phyloP scores from a whole-genome alignment of 2,888 invertebrate species.

The Aplocera efformata region DNA sequence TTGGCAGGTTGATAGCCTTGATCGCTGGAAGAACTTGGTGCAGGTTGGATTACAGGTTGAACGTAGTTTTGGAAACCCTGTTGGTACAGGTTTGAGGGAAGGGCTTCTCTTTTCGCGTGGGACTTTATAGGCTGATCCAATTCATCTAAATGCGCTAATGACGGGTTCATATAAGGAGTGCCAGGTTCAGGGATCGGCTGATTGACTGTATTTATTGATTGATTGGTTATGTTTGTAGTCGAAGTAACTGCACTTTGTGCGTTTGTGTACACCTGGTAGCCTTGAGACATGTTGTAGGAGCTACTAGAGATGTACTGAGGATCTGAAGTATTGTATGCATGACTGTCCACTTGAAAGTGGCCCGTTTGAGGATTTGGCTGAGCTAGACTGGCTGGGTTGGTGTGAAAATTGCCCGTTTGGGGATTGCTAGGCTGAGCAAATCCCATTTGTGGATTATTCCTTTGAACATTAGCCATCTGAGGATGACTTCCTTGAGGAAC shows the following conservation, averaged over 20 bases:
- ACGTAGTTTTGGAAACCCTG: slow-evolving; percentile 34
- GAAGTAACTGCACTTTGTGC: slow-evolving; percentile 42
- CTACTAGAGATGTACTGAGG: slow-evolving; percentile 45
- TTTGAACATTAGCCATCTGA: not conserved
- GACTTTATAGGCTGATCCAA: slow-evolving; percentile 69
- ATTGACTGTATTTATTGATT: not conserved
- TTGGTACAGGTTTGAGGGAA: slow-evolving; percentile 40
- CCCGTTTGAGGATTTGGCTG: too few relatives aligned
- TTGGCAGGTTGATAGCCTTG: slow-evolving; percentile 38
- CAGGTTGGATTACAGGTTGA: slow-evolving; percentile 17
- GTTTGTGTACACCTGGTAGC: slow-evolving; percentile 50
- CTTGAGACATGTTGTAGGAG: slow-evolving; percentile 47
- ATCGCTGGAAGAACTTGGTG: slow-evolving; percentile 28
- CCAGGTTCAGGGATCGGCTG: slow-evolving; percentile 24
- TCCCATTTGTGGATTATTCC: too few relatives aligned
- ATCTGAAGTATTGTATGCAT: slow-evolving; percentile 35
- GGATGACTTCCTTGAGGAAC: slow-evolving; percentile 2
- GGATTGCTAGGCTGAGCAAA: too few relatives aligned
- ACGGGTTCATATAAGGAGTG: slow-evolving; percentile 32
- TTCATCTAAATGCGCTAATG: slow-evolving; percentile 53
- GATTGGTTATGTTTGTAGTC: slow-evolving; percentile 33
- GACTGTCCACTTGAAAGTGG: slow-evolving; percentile 4
- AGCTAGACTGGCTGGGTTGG: too few relatives aligned
- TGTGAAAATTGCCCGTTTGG: not conserved
- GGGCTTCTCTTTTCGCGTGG: slow-evolving; percentile 64